Conservation (phyloP, 2,797 vertebrate genomes). For the Philypnodon macrostomus region DNA sequence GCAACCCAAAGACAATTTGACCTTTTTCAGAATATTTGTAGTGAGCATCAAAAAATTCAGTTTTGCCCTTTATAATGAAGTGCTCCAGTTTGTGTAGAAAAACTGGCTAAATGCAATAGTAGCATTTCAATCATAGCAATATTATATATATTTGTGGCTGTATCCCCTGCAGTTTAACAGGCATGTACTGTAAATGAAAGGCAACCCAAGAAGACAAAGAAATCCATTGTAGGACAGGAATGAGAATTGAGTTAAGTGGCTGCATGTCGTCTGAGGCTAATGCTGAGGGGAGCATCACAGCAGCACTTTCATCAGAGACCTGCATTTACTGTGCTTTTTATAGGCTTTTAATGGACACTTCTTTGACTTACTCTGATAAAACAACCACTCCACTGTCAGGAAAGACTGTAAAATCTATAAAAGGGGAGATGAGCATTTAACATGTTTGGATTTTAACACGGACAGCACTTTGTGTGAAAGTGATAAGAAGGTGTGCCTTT, state of each 20-base stretch:
- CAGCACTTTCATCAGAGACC: conserved; percentile 16
- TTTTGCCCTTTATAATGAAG: too few relatives aligned
- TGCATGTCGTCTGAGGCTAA: conserved; percentile 17
- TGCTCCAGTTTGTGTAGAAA: too few relatives aligned
- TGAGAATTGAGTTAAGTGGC: conserved; percentile 54
- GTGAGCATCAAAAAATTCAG: too few relatives aligned
- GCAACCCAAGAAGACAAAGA: neutral
- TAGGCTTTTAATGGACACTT: conserved; percentile 40
- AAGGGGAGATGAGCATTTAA: conserved; percentile 19
- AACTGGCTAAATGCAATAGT: too few relatives aligned
- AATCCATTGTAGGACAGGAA: neutral
- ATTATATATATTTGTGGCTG: too few relatives aligned
- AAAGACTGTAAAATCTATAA: conserved; percentile 20
- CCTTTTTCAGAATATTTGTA: too few relatives aligned
- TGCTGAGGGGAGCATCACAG: conserved; percentile 38
- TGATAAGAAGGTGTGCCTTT: neutral
- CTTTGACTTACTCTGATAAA: conserved; percentile 31
- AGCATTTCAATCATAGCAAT: too few relatives aligned
- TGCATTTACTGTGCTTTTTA: conserved; percentile 30
- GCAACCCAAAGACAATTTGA: too few relatives aligned
- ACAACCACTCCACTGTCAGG: conserved; percentile 23
- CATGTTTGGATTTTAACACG: conserved; percentile 8
- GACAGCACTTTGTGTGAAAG: neutral
- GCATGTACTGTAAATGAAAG: too few relatives aligned
- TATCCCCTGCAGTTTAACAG: too few relatives aligned